Evolutionary conservation across 2,797 vertebrate species (phyloP).

Genomic region (Tapirus indicus): DNA sequence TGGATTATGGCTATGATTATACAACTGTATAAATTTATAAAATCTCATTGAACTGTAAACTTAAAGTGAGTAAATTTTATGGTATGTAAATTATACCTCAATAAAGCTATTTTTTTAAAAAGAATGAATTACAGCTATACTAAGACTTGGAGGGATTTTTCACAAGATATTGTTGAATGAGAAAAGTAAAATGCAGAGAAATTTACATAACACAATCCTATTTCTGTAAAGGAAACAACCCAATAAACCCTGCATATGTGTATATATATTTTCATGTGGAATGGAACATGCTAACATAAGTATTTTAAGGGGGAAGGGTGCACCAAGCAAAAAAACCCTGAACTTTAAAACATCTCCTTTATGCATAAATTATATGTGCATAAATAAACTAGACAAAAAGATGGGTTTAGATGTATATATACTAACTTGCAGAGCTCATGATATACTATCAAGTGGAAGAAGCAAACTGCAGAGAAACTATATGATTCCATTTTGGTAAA

Average conservation of each 20-base stretch:
- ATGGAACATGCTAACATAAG: not conserved
- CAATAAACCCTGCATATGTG: not conserved
- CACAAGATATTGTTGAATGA: not conserved
- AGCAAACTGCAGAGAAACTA: not conserved
- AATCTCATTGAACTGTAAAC: not conserved
- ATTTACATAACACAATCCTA: not conserved
- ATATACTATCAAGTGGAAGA: constrained; percentile 10
- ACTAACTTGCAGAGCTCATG: constrained; percentile 14
- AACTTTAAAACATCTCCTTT: not conserved
- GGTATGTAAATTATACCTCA: not conserved
- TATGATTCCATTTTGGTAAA: not conserved
- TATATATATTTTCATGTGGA: not conserved
- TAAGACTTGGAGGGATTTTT: constrained; percentile 7
- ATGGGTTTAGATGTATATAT: not conserved
- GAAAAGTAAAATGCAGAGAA: constrained; percentile 51
- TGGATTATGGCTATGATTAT: not conserved
- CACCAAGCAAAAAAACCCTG: not conserved
- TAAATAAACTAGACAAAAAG: constrained; percentile 21
- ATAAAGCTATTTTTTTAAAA: not conserved
- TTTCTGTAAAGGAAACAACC: not conserved
- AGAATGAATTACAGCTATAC: not conserved
- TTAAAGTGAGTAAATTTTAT: constrained; percentile 19
- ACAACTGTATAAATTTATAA: constrained; percentile 25
- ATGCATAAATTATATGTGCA: not conserved
- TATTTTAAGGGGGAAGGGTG: not conserved